Evolutionary conservation across 2,888 invertebrate species (phyloP).

Genomic region (Byasa hedistus): DNA sequence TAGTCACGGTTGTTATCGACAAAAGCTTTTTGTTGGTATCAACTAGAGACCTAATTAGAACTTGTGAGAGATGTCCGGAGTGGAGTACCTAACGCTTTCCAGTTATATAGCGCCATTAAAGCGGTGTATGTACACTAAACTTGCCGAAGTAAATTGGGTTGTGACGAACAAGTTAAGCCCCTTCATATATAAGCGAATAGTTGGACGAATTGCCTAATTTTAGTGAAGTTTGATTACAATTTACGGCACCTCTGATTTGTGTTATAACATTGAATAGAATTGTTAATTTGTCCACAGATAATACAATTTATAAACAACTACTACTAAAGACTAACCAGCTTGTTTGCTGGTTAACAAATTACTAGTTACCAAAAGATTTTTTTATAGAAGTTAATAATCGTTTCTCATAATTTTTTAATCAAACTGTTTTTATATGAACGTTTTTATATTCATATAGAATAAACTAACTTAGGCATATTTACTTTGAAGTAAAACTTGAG

Average conservation of each 20-base stretch:
- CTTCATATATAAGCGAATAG: neutral
- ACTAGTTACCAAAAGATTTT: no score
- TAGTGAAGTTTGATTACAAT: constrained; percentile 7
- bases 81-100: constrained; percentile 40
- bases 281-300: neutral
- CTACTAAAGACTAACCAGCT: neutral
- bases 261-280: neutral
- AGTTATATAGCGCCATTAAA: constrained; percentile 37
- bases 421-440: no score
- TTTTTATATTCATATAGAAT: no score
- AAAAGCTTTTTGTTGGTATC: constrained; percentile 34
- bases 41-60: constrained; percentile 53
- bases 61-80: constrained; percentile 43
- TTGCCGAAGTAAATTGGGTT: constrained; percentile 12
- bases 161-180: constrained; percentile 4
- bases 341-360: no score
- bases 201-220: constrained; percentile 8
- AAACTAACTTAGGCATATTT: no score
- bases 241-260: neutral
- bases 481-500: no score
- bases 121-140: constrained; percentile 33
- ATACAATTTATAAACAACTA: neutral
- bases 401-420: no score
- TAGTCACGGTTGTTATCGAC: constrained; percentile 10
- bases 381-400: no score